A percentile compares a stretch with the other conserved stretches of the same genome.
These are phyloP conservation scores for Ferdinandea cuprea DNA, from an alignment of 2,888 invertebrate species.

Conservation along the genomic window DNA sequence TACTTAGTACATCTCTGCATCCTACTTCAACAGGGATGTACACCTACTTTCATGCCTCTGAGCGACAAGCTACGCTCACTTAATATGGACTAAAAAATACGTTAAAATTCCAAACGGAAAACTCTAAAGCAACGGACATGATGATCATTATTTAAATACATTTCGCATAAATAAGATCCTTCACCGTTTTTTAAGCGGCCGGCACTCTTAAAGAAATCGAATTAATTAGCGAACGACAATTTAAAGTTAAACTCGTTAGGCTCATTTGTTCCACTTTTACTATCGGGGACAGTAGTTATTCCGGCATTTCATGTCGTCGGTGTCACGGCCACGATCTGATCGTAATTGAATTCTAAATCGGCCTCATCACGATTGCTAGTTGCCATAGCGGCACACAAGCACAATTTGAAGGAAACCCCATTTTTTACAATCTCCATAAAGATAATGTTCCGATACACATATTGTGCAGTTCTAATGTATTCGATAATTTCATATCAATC, in stretches of 20 bases:
- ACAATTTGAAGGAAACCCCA: slow-evolving; percentile 2
- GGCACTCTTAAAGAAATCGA: neutral
- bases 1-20: no score
- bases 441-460: no score
- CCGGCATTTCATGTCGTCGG: neutral
- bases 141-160: no score
- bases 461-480: no score
- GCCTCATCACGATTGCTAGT: neutral
- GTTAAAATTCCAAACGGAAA: no score
- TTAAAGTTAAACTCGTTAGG: neutral
- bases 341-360: slow-evolving; percentile 9
- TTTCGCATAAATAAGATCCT: neutral
- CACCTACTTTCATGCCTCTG: neutral
- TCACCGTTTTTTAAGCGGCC: no score
- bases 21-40: no score
- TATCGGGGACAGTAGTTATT: neutral
- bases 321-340: slow-evolving; percentile 26
- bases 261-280: slow-evolving; percentile 58
- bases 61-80: neutral
- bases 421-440: no score
- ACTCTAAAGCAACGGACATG: no score
- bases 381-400: neutral
- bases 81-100: no score
- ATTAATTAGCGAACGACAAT: neutral
- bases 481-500: no score